Conservation (phyloP, 2,888 invertebrate genomes). For the Volucella inanis region DNA sequence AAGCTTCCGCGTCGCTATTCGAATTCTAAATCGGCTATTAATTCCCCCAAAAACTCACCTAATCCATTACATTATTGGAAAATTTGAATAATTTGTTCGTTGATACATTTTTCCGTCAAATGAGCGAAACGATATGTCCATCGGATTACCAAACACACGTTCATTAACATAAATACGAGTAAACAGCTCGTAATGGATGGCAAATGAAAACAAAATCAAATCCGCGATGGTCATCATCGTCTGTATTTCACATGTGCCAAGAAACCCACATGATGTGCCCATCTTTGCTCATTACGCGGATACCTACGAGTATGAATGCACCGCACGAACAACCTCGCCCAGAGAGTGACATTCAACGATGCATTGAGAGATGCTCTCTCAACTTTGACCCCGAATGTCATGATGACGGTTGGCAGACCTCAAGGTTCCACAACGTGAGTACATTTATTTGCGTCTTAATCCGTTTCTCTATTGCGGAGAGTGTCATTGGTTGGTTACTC, state of each 20-base stretch:
- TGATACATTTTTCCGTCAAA: slow-evolving; percentile 1
- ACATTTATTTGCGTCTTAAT: too few relatives aligned
- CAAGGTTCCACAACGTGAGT: too few relatives aligned
- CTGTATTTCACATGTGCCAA: background rate
- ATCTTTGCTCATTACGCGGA: slow-evolving; percentile 18
- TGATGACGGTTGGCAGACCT: too few relatives aligned
- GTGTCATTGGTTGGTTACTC: slow-evolving; percentile 9
- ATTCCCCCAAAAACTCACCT: background rate
- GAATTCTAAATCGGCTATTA: too few relatives aligned
- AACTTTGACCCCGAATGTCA: background rate
- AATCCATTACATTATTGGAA: slow-evolving; percentile 33
- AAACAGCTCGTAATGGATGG: slow-evolving; percentile 5
- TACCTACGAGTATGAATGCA: slow-evolving; percentile 11
- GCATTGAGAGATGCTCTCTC: background rate
- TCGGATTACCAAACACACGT: slow-evolving; percentile 30
- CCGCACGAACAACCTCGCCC: slow-evolving; percentile 3
- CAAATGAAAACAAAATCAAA: slow-evolving; percentile 36
- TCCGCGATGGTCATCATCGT: slow-evolving; percentile 16
- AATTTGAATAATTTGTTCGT: slow-evolving; percentile 18
- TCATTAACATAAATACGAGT: slow-evolving; percentile 48
- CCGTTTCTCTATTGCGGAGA: too few relatives aligned
- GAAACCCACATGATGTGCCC: background rate
- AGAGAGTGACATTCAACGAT: background rate
- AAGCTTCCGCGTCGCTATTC: too few relatives aligned
- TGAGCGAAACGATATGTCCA: background rate